phyloP scores from a whole-genome alignment of 2,888 invertebrate genomes.

The Volucella inflata region DNA sequence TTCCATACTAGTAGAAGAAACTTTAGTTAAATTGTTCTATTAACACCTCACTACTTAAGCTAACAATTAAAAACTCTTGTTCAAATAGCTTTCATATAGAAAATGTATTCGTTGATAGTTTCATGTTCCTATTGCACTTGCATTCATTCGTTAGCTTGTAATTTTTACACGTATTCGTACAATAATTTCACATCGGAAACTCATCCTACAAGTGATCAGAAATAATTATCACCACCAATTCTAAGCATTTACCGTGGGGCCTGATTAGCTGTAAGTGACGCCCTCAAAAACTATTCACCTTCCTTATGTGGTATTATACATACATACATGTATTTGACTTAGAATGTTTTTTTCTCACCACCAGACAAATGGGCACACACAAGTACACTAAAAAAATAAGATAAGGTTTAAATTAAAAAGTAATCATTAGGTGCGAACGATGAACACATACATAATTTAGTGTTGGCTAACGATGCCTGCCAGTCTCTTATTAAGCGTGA shows the following conservation, averaged over 20 bases:
- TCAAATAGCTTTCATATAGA: conserved; percentile 15
- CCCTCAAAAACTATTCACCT: conserved; percentile 24
- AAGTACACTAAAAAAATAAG: conserved; percentile 24
- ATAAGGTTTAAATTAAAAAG: conserved; percentile 51
- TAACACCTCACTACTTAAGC: neutral
- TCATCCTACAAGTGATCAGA: neutral
- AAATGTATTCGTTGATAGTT: conserved; percentile 45
- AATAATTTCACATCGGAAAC: conserved; percentile 8
- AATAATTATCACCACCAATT: conserved; percentile 52
- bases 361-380: conserved; percentile 44
- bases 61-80: conserved; percentile 16
- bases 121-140: conserved; percentile 37
- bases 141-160: conserved; percentile 21
- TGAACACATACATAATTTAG: conserved; percentile 58
- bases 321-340: conserved; percentile 1
- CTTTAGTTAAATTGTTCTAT: neutral
- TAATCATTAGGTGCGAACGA: conserved; percentile 61
- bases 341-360: neutral
- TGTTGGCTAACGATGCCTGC: conserved; percentile 49
- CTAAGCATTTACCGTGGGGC: conserved; percentile 52
- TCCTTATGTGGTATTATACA: neutral
- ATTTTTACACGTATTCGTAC: neutral
- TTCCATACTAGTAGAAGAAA: no score
- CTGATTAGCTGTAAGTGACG: conserved; percentile 32
- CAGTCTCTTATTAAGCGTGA: conserved; percentile 54